Evolutionary conservation across 2,113 vertebrate genomes (phyloP).

Genomic region (Cephalopterus ornatus): DNA sequence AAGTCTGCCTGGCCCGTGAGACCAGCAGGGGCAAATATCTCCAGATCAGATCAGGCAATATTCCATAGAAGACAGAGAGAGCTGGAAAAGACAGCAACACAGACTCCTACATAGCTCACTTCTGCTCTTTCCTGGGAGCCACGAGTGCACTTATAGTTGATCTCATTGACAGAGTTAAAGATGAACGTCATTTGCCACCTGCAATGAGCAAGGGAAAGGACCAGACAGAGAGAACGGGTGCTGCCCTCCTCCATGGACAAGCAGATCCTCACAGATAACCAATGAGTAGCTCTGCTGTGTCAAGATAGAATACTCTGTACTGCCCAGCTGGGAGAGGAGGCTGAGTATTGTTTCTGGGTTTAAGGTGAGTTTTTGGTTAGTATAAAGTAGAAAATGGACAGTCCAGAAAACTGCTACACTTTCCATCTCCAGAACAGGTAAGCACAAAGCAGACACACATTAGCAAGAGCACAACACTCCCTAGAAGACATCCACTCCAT

Average conservation of each 20-base stretch:
- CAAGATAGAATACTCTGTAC: not conserved
- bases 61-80: not conserved
- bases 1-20: fast-evolving
- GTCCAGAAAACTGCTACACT: not conserved
- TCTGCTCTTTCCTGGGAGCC: not conserved
- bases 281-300: not conserved
- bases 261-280: not conserved
- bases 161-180: not conserved
- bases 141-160: not conserved
- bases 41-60: not conserved
- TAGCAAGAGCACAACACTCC: not conserved
- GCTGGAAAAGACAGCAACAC: not conserved
- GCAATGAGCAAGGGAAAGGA: not conserved
- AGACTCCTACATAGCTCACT: not conserved
- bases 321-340: not conserved
- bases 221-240: not conserved
- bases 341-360: not conserved
- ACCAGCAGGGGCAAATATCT: not conserved
- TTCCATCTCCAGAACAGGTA: not conserved
- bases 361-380: not conserved
- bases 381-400: not conserved
- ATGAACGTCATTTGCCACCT: not conserved
- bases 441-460: not conserved
- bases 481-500: not conserved
- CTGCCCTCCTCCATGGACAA: not conserved